Evolutionary conservation across 1,140 invertebrate species (phyloP), one percentile per base, ranked within the genome.

Genomic region (Diorhabda carinulata): DNA sequence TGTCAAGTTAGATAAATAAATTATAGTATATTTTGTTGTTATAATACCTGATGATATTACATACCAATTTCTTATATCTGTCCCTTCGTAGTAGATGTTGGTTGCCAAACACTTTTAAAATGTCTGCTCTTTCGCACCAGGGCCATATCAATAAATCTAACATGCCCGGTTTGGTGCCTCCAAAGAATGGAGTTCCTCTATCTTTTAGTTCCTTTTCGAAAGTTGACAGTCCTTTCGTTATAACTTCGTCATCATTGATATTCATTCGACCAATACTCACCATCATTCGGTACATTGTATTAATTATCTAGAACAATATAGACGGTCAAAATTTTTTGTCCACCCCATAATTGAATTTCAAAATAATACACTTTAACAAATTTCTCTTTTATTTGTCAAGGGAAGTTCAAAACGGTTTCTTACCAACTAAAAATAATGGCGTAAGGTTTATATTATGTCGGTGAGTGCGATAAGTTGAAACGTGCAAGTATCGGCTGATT

Each of bases 61-160:
- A 71, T 72, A 80, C 79, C 72, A 80, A 66, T 72, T 70, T 71
- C 63, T 73, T 76, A 61, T 78, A 79, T 61, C 75, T 74, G 42
- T 80, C 77, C 61, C 76, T 78, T 47, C 81, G 83, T 70, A 86
- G 79, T 44, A 83, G 77, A 82, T 85, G 88, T 45, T 86, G 83
- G 60, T 85, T 80, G 41, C 84, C 83, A 58, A 86, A 72, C 6
- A 89, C 73, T 66, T 83, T 85, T 25, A 89, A 78, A 56, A 87
- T 73, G 64, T 84, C 83, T 1, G 86, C 78, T 72, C 91, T 85
- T 79, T 96, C 93, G 73, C 91, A 90, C 91, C 91, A 95, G 2
- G 93, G 93, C 93, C 93, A 95, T 67, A 95, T 91, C 92, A 94
- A 94, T 67, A 92, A 91, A 79, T 95, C 93, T n/a, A 91, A 83